These are phyloP conservation scores for Alouatta palliata DNA, from an alignment of 2,113 vertebrate genomes.

Conservation along the genomic window DNA sequence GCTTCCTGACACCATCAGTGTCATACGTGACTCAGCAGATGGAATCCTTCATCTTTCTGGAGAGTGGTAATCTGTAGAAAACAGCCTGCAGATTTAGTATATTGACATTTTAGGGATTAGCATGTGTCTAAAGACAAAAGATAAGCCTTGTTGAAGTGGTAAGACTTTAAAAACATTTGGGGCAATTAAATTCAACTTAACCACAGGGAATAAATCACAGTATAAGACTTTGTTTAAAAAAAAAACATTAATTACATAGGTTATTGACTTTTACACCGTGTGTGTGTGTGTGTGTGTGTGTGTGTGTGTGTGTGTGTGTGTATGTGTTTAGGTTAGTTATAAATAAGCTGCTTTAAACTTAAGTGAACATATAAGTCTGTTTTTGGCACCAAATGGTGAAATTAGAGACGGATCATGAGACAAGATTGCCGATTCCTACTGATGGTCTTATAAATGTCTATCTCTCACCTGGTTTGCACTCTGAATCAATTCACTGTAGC, in stretches of 20 bases:
- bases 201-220: neutral
- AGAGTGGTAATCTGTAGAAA: neutral
- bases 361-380: neutral
- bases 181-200: slow-evolving; percentile 30
- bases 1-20: slow-evolving; percentile 27
- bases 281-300: too few species aligned
- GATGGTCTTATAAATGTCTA: neutral
- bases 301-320: neutral
- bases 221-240: neutral
- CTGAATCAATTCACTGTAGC: neutral
- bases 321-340: neutral
- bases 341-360: slow-evolving; percentile 36
- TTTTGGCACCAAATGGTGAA: neutral
- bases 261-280: neutral
- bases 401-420: neutral
- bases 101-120: slow-evolving; percentile 8
- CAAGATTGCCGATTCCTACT: neutral
- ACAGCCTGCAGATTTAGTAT: neutral
- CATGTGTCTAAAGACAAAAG: slow-evolving; percentile 2
- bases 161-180: slow-evolving; percentile 29
- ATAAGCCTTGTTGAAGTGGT: neutral
- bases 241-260: neutral
- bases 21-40: slow-evolving; percentile 42
- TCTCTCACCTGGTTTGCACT: neutral
- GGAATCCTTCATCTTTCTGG: neutral